Evolutionary conservation across 2,888 invertebrate species (phyloP), one percentile per base, ranked within the genome.

Genomic region (Carterocephalus palaemon): DNA sequence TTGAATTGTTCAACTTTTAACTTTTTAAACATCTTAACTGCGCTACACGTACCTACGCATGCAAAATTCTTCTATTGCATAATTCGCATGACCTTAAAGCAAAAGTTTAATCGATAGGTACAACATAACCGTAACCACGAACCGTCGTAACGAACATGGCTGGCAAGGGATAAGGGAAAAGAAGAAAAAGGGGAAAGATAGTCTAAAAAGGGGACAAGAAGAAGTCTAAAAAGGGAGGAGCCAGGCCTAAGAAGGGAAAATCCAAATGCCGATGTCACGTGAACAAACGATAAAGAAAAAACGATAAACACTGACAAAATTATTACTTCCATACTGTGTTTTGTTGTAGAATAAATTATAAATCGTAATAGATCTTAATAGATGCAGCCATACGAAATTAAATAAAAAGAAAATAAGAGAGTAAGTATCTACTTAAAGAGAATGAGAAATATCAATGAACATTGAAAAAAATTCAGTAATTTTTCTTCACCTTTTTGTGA

Each of bases 201-300:
- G 71, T 70, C 2, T 74, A 72, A 1, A 69, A 58, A 16, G 83
- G 67, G 4, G 82, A 77, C 1, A 75, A 84, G 53, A 88, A 89
- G 67, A 84, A 89, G 62, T 76, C 71, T 4, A 86, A 83, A 48
- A 87, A 75, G 56, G 88, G 79, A 54, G 85, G 75, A 23, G 83
- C 74, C 40, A 82, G 75, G 41, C 79, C 75, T 7, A 88, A 88
- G 56, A 88, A 89, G 54, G 88, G 89, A 48, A 90, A 86, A 34
- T 89, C 90, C 0, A 85, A 85, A 61, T 89, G 91, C 2, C 89
- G 92, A 60, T 92, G 92, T 60, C 91, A 92, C 20, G 92, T 94
- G 40, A 96, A 96, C 62, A 93, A 96, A 95, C 75, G 95, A 94
- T 73, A 94, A 94, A 15, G 38, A 38, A 10, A 49, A 47, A 24